Conservation (phyloP, 2,888 invertebrate genomes). For the Acleris literana region DNA sequence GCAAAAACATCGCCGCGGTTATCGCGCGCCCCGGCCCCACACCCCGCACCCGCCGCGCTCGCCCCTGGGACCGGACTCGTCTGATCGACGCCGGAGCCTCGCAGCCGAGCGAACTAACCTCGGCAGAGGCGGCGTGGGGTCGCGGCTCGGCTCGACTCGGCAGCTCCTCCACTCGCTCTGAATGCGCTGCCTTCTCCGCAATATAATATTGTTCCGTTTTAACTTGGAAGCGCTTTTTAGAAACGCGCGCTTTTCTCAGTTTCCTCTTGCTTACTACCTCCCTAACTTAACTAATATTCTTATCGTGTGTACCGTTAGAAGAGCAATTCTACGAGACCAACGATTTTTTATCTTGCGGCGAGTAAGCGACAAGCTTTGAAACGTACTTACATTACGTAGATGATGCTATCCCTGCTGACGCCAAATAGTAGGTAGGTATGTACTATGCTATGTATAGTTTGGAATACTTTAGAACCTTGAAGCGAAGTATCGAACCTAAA, state of each 20-base stretch:
- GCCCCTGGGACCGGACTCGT: constrained; percentile 64
- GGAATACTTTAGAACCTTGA: too few relatives aligned
- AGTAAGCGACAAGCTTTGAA: not conserved
- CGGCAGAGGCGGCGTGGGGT: constrained; percentile 77
- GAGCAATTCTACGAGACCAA: not conserved
- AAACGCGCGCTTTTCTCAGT: constrained; percentile 65
- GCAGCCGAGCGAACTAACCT: constrained; percentile 72
- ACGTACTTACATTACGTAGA: constrained; percentile 8
- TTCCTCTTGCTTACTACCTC: constrained; percentile 52
- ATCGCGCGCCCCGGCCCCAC: constrained; percentile 62
- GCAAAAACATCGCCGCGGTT: constrained; percentile 82
- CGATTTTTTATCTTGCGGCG: not conserved
- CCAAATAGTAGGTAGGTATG: too few relatives aligned
- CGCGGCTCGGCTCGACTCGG: constrained; percentile 59
- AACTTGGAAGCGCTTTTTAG: constrained; percentile 68
- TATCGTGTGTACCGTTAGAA: not conserved
- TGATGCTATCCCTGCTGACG: not conserved
- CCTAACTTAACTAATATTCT: not conserved
- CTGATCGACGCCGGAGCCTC: constrained; percentile 75
- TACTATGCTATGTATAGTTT: too few relatives aligned
- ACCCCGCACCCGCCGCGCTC: constrained; percentile 49
- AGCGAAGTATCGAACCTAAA: too few relatives aligned
- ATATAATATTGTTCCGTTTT: constrained; percentile 65
- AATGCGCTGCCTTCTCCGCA: constrained; percentile 62
- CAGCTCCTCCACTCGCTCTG: constrained; percentile 65